Evolutionary conservation across 2,888 invertebrate genomes (phyloP).

Genomic region (Ellobium chinense): DNA sequence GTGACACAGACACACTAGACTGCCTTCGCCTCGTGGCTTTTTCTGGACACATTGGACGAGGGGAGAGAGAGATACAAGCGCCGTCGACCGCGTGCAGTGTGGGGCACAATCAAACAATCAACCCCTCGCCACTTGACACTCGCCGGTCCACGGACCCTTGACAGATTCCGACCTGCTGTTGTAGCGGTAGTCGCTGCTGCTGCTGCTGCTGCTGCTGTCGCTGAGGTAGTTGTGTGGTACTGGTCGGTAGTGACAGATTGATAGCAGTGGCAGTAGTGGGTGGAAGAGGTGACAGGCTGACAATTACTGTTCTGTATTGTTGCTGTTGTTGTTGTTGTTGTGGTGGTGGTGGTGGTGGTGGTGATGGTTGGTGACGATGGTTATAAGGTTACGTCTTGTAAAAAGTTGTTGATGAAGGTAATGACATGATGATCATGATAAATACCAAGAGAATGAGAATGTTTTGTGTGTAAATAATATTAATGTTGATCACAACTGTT

Average conservation of each 20-base stretch:
- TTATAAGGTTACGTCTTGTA: too few relatives aligned
- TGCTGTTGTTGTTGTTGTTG: too few relatives aligned
- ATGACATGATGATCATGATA: too few relatives aligned
- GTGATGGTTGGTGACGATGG: too few relatives aligned
- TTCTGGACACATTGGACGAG: constrained; percentile 7
- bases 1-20: constrained; percentile 2
- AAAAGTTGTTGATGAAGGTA: too few relatives aligned
- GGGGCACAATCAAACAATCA: constrained; percentile 1
- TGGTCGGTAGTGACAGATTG: not conserved
- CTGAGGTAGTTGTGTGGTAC: not conserved
- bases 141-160: not conserved
- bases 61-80: constrained; percentile 11
- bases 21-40: not conserved
- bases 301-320: too few relatives aligned
- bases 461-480: too few relatives aligned
- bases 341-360: too few relatives aligned
- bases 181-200: too few relatives aligned
- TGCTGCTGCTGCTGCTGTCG: not conserved
- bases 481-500: too few relatives aligned
- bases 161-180: not conserved
- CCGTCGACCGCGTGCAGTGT: not conserved
- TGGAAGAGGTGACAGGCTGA: too few relatives aligned
- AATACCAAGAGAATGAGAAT: too few relatives aligned
- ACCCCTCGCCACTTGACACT: not conserved
- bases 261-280: not conserved